Evolutionary conservation across 2,113 vertebrate species (phyloP).

Genomic region (Aramus guarauna): DNA sequence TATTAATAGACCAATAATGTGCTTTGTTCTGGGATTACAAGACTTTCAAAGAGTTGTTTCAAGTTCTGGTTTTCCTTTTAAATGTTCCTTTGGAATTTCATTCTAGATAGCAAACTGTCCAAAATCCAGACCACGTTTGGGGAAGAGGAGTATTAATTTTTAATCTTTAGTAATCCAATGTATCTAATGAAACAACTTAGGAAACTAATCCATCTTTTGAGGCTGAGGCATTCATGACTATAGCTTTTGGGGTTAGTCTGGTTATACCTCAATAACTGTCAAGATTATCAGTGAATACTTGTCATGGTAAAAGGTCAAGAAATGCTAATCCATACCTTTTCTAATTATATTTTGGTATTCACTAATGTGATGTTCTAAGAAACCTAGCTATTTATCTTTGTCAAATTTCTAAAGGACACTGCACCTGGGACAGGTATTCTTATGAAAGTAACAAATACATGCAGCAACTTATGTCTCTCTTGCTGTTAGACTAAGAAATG

Average conservation of each 20-base stretch:
- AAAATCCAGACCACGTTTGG: neutral
- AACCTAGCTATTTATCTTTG: neutral
- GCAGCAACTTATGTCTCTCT: neutral
- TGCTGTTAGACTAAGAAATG: neutral
- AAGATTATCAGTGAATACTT: neutral
- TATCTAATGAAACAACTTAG: neutral
- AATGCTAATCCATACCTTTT: neutral
- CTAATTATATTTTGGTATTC: neutral
- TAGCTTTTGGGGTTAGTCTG: neutral
- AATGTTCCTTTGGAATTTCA: neutral
- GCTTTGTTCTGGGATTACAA: neutral
- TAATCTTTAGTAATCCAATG: neutral
- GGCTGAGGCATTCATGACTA: neutral
- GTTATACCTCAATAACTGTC: neutral
- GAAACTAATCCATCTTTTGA: neutral
- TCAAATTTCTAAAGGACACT: neutral
- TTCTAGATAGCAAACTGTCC: neutral
- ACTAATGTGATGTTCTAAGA: neutral
- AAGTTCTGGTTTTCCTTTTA: neutral
- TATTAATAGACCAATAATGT: neutral
- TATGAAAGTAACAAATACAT: neutral
- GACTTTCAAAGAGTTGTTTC: neutral
- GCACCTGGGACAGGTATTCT: neutral
- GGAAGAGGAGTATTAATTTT: neutral
- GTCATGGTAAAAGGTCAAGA: neutral